phyloP scores from a whole-genome alignment of 2,113 vertebrate species.

The Scortum barcoo region DNA sequence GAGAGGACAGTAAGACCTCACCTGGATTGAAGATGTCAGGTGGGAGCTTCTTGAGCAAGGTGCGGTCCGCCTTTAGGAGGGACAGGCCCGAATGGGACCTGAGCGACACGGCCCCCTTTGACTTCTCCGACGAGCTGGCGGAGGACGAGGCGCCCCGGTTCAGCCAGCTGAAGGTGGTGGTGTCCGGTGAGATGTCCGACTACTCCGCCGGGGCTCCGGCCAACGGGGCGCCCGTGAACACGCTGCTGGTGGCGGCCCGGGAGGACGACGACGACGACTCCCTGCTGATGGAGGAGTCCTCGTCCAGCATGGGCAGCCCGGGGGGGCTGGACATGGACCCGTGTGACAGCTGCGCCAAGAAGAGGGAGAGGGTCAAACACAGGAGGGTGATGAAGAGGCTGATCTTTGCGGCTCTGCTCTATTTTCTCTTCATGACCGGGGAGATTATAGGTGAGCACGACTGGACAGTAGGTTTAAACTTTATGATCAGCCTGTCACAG shows the following conservation, averaged over 20 bases:
- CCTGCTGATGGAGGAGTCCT: conserved; percentile 85
- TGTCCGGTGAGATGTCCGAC: conserved; percentile 88
- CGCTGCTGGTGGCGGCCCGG: conserved; percentile 75
- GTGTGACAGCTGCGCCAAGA: conserved; percentile 87
- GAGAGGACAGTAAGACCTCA: neutral
- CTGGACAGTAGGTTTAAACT: too few relatives aligned
- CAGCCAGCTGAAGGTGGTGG: conserved; percentile 92
- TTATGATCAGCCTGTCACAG: neutral
- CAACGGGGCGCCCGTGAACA: conserved; percentile 85
- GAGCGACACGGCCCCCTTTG: conserved; percentile 91
- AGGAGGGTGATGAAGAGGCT: conserved; percentile 89
- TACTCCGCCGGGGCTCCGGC: conserved; percentile 70
- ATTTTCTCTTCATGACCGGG: conserved; percentile 94
- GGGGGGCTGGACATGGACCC: conserved; percentile 81
- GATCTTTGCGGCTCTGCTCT: conserved; percentile 89
- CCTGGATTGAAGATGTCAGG: conserved; percentile 84
- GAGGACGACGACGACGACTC: conserved; percentile 92
- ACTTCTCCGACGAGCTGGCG: conserved; percentile 88
- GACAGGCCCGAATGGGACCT: conserved; percentile 81
- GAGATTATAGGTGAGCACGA: conserved; percentile 93
- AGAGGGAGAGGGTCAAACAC: conserved; percentile 84
- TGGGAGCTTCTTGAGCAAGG: conserved; percentile 83
- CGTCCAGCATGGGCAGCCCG: conserved; percentile 69
- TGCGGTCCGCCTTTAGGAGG: conserved; percentile 86
- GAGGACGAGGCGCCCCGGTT: conserved; percentile 88